phyloP scores from a whole-genome alignment of 2,888 invertebrate genomes.

The Trachelus iudaicus region DNA sequence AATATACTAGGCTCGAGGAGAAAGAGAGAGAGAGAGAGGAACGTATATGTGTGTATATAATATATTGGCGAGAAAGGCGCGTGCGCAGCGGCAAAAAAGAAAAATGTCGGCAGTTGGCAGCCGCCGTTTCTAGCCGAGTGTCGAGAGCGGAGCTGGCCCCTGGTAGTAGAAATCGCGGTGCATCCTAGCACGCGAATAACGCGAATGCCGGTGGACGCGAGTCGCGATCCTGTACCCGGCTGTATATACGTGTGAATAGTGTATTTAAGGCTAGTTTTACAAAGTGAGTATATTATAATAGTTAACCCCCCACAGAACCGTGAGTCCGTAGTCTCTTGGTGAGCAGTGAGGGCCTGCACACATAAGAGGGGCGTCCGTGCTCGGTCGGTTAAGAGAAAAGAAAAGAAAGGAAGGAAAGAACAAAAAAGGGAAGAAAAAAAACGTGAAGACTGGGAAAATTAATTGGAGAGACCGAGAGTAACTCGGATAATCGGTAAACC shows the following conservation, averaged over 20 bases:
- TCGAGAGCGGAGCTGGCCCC: conserved; percentile 30
- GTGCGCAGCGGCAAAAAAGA: conserved; percentile 21
- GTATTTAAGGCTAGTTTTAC: conserved; percentile 51
- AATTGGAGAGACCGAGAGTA: conserved; percentile 1
- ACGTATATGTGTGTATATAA: too few relatives aligned
- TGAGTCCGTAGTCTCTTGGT: not conserved
- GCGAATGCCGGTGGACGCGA: conserved; percentile 56
- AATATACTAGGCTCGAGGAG: not conserved
- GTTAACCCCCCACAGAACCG: not conserved
- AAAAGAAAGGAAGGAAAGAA: conserved; percentile 16
- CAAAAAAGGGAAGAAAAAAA: conserved; percentile 6
- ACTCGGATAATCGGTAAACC: too few relatives aligned
- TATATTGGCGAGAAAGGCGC: not conserved
- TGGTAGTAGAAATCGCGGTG: conserved; percentile 47
- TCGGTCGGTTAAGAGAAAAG: conserved; percentile 18
- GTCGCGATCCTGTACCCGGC: conserved; percentile 42
- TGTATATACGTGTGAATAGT: conserved; percentile 60
- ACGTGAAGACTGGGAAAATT: not conserved
- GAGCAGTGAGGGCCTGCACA: too few relatives aligned
- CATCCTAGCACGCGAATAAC: conserved; percentile 56
- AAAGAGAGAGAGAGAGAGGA: too few relatives aligned
- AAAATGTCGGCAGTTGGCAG: conserved; percentile 45
- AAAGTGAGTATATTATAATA: not conserved
- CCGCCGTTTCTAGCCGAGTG: conserved; percentile 39
- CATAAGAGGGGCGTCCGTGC: not conserved